phyloP scores from a whole-genome alignment of 2,888 invertebrate species.

The Mactromeris polynyma region DNA sequence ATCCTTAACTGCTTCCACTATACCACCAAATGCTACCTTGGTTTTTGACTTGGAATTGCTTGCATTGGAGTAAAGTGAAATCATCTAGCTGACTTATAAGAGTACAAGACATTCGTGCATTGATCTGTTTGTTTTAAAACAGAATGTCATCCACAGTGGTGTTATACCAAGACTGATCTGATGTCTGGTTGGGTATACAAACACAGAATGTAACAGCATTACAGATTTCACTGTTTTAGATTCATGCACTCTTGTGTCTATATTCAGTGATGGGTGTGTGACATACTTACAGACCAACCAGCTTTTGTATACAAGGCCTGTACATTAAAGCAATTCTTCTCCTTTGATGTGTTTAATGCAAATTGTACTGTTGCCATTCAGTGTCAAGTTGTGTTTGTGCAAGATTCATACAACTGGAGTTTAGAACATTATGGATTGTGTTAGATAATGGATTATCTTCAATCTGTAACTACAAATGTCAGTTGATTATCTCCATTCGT shows the following conservation, averaged over 20 bases:
- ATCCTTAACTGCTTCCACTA: constrained; percentile 88
- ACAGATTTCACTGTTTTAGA: not conserved
- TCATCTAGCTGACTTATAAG: not conserved
- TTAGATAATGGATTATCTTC: not conserved
- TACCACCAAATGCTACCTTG: constrained; percentile 97
- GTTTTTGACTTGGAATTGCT: constrained; percentile 98
- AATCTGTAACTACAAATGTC: no score
- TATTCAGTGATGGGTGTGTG: not conserved
- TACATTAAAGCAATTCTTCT: not conserved
- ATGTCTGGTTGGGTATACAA: not conserved
- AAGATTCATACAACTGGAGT: not conserved
- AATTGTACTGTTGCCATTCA: not conserved
- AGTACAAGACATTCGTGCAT: not conserved
- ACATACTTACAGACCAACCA: not conserved
- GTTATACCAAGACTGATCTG: not conserved
- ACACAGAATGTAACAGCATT: not conserved
- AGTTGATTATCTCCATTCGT: no score
- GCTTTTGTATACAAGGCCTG: not conserved
- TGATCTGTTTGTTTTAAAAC: constrained; percentile 8
- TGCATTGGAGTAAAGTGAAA: constrained; percentile 90
- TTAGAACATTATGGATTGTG: not conserved
- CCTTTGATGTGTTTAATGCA: not conserved
- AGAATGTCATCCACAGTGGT: not conserved
- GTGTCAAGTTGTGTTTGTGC: not conserved
- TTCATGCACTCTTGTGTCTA: not conserved